Conservation (phyloP, 2,888 invertebrate species). For the Cotesia congregata region DNA sequence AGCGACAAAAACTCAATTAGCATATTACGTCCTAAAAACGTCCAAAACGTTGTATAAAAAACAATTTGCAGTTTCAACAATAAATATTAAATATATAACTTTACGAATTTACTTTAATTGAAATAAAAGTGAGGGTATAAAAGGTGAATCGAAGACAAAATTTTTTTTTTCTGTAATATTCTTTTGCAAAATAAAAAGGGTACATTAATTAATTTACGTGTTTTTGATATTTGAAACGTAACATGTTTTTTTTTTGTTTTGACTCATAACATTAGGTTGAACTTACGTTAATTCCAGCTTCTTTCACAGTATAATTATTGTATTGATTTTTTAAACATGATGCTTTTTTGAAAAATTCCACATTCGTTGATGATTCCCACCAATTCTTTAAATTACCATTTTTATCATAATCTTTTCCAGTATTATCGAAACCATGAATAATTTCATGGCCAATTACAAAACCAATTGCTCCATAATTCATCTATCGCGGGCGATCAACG, state of each 20-base stretch:
- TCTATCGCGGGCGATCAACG: conserved; percentile 88
- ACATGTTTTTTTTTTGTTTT: no score
- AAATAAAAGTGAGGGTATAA: no score
- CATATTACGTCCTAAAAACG: not conserved
- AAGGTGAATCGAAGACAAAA: no score
- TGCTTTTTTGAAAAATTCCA: conserved; percentile 85
- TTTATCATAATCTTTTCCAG: conserved; percentile 92
- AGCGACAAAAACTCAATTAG: not conserved
- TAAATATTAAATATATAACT: no score
- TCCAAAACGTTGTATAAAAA: no score
- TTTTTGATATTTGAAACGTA: no score
- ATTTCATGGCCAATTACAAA: conserved; percentile 94
- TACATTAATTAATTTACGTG: no score
- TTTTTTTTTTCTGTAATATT: no score
- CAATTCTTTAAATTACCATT: conserved; percentile 93
- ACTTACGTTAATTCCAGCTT: conserved; percentile 81
- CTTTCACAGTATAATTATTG: conserved; percentile 87
- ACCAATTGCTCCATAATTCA: conserved; percentile 94
- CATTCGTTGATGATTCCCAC: conserved; percentile 90
- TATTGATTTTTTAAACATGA: conserved; percentile 95
- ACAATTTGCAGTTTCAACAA: no score
- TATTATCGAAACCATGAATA: conserved; percentile 89
- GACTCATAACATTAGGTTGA: no score
- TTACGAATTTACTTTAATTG: no score
- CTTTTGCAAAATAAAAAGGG: no score